A percentile compares a stretch with the other conserved stretches of the same genome.
phyloP scores from a whole-genome alignment of 2,113 vertebrate species.

The Odontophorus gujanensis region DNA sequence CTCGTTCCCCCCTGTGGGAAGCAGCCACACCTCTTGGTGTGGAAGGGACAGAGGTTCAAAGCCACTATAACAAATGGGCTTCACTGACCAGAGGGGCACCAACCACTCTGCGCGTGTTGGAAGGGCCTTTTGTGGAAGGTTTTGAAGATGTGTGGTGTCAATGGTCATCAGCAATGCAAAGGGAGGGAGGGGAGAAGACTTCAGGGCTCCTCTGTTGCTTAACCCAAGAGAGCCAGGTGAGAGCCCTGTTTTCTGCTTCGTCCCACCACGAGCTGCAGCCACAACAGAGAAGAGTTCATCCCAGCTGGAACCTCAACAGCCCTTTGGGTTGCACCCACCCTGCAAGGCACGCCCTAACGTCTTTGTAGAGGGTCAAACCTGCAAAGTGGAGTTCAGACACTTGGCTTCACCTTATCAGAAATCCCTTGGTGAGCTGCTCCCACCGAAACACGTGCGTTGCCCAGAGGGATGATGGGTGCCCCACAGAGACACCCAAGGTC shows the following conservation, averaged over 20 bases:
- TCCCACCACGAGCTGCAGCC: background rate
- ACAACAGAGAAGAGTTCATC: background rate
- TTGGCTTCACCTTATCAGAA: background rate
- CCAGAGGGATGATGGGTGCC: too few species aligned
- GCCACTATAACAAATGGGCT: fast-evolving
- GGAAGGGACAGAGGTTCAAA: background rate
- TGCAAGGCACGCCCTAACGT: background rate
- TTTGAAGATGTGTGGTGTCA: fast-evolving
- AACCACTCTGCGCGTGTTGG: fast-evolving
- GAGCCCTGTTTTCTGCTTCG: background rate
- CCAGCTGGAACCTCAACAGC: background rate
- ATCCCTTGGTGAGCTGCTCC: background rate
- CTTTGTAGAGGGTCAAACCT: background rate
- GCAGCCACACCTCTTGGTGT: fast-evolving
- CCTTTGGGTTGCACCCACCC: fast-evolving
- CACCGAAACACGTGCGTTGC: background rate
- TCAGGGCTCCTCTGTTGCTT: background rate
- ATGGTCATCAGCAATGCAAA: background rate
- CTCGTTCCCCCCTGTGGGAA: background rate
- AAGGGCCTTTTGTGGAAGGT: background rate
- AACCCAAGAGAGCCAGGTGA: background rate
- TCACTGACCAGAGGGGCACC: background rate
- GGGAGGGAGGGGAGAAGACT: background rate
- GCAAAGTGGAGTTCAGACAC: background rate
- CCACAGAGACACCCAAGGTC: too few species aligned